A percentile compares a stretch with the other conserved stretches of the same genome.
Evolutionary conservation across 2,113 vertebrate genomes (phyloP).

Genomic region (Bufo bufo): DNA sequence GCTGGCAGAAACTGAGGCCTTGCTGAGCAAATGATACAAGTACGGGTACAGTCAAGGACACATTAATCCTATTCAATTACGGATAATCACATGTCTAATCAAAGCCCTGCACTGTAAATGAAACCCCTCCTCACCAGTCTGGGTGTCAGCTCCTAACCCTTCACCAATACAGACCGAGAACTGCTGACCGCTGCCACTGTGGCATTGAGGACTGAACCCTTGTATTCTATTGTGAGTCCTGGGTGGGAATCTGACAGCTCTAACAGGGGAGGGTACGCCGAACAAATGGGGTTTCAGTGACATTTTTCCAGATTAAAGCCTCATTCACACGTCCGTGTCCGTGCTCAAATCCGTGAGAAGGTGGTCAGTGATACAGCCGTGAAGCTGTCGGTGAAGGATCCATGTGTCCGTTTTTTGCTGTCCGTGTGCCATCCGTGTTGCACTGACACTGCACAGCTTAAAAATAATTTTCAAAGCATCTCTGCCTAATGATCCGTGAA

Average conservation of each 20-base stretch:
- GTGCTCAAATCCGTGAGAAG: too few species aligned
- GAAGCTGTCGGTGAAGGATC: too few species aligned
- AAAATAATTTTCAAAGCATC: too few species aligned
- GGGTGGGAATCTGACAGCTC: not conserved
- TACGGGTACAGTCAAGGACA: not conserved
- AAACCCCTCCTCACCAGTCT: not conserved
- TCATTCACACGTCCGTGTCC: too few species aligned
- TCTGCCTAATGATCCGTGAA: too few species aligned
- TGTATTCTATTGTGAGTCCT: not conserved
- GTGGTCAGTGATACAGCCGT: too few species aligned
- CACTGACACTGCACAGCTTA: too few species aligned
- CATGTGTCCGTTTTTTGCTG: too few species aligned
- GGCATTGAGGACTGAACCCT: not conserved
- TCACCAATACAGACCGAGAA: not conserved
- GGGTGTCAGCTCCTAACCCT: not conserved
- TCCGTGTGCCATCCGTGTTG: too few species aligned
- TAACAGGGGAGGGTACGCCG: not conserved
- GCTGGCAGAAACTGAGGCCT: not conserved
- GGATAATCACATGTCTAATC: not conserved
- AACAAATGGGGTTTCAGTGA: not conserved
- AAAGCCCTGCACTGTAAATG: not conserved
- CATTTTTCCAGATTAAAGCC: too few species aligned
- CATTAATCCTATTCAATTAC: not conserved
- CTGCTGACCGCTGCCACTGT: not conserved
- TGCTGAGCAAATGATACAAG: not conserved